These are phyloP conservation scores for Clavelina lepadiformis DNA, from an alignment of 23 tunicate genomes.

Conservation along the genomic window DNA sequence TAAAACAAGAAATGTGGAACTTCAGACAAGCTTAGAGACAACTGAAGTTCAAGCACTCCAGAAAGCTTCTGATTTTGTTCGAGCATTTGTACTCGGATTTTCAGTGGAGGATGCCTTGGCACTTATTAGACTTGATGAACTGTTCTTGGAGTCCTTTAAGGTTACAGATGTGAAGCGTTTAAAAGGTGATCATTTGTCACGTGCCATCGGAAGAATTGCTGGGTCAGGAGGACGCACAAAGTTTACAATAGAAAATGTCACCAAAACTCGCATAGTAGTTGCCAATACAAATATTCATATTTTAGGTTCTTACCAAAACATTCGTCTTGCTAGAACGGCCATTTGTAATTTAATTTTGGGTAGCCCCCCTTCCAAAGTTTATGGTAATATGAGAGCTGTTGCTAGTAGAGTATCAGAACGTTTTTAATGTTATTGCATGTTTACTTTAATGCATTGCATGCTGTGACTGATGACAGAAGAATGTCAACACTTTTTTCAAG, in stretches of 20 bases:
- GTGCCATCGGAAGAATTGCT: slow-evolving; percentile 93
- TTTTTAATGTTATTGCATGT: slow-evolving; percentile 44
- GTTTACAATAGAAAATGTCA: slow-evolving; percentile 91
- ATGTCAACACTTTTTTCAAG: too few species aligned
- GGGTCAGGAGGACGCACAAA: slow-evolving; percentile 94
- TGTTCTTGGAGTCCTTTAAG: slow-evolving; percentile 87
- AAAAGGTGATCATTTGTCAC: slow-evolving; percentile 79
- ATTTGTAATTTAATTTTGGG: slow-evolving; percentile 89
- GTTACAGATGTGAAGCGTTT: slow-evolving; percentile 89
- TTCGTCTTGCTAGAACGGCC: slow-evolving; percentile 80
- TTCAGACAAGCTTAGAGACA: slow-evolving; percentile 65
- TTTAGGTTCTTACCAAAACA: slow-evolving; percentile 88
- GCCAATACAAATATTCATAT: slow-evolving; percentile 86
- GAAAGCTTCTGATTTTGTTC: slow-evolving; percentile 82
- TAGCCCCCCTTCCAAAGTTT: slow-evolving; percentile 88
- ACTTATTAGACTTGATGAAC: slow-evolving; percentile 83
- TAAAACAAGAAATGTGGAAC: slow-evolving; percentile 71
- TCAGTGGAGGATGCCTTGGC: slow-evolving; percentile 96
- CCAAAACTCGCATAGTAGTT: slow-evolving; percentile 90
- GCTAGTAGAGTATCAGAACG: slow-evolving; percentile 63
- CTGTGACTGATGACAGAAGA: too few species aligned
- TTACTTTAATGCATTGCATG: too few species aligned
- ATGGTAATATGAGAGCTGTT: slow-evolving; percentile 88
- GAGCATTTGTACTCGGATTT: slow-evolving; percentile 86
- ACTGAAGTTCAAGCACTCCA: slow-evolving; percentile 80